Percentiles rank a stretch among this genome's conserved stretches.
Conservation (phyloP, 2,113 vertebrate species). For the Burhinus bistriatus region DNA sequence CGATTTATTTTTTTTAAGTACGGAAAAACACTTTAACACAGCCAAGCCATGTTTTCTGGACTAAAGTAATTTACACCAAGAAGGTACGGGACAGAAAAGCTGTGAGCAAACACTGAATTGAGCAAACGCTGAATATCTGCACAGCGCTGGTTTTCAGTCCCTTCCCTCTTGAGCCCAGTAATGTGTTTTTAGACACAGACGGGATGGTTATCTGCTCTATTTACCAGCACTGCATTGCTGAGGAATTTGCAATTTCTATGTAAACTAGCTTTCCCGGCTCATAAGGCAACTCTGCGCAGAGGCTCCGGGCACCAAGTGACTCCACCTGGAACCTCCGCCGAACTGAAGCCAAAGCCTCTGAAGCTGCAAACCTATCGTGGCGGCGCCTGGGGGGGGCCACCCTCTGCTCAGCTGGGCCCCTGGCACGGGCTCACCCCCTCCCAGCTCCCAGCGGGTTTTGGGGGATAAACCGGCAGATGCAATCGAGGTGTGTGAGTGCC, state of each 20-base stretch:
- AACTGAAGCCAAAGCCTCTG: no score
- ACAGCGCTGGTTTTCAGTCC: background rate
- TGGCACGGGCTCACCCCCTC: no score
- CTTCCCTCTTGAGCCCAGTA: background rate
- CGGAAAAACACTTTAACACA: background rate
- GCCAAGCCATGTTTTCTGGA: background rate
- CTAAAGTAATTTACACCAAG: background rate
- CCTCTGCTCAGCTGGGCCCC: no score
- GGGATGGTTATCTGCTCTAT: background rate
- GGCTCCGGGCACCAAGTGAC: background rate
- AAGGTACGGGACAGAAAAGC: background rate
- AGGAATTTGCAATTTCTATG: background rate
- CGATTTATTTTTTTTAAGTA: background rate
- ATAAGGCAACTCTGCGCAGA: background rate
- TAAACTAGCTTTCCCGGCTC: background rate
- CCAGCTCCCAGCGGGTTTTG: no score
- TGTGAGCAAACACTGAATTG: background rate
- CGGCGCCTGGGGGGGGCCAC: no score
- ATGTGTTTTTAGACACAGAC: no score
- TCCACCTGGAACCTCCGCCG: background rate
- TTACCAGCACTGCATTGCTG: background rate
- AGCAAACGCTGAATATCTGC: background rate
- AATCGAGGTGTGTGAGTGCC: no score
- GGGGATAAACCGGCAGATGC: no score
- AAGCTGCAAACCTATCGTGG: no score